Percentiles rank a stretch among this genome's conserved stretches.
phyloP scores from a whole-genome alignment of 2,888 invertebrate genomes.

The Bellardia pandia region DNA sequence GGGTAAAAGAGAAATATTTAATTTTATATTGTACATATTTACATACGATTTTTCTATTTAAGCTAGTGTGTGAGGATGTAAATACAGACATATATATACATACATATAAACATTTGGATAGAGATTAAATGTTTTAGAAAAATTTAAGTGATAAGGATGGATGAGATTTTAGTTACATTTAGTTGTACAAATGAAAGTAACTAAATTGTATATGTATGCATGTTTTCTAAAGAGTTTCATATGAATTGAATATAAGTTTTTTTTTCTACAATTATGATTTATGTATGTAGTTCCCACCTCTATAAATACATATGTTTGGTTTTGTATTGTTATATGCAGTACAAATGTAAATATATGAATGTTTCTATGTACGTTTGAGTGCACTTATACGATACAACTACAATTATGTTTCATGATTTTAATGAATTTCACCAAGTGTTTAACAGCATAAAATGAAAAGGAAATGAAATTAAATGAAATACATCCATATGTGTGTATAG shows the following conservation, averaged over 20 bases:
- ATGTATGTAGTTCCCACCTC: slow-evolving; percentile 19
- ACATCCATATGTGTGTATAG: background rate
- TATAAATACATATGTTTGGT: slow-evolving; percentile 5
- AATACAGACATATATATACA: background rate
- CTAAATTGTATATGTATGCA: background rate
- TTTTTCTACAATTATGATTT: slow-evolving; percentile 23
- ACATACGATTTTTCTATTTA: background rate
- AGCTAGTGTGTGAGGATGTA: background rate
- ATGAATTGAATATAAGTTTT: slow-evolving; percentile 22
- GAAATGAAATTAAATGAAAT: slow-evolving; percentile 16
- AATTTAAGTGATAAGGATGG: slow-evolving; percentile 30
- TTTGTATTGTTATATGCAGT: slow-evolving; percentile 25
- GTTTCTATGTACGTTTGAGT: slow-evolving; percentile 24
- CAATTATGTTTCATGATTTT: slow-evolving; percentile 64
- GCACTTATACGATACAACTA: slow-evolving; percentile 35
- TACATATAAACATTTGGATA: background rate
- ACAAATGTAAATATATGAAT: slow-evolving; percentile 2
- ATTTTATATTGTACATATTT: slow-evolving; percentile 1
- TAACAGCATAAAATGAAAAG: slow-evolving; percentile 44
- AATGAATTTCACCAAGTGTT: slow-evolving; percentile 66
- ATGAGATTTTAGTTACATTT: slow-evolving; percentile 31
- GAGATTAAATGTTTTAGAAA: slow-evolving; percentile 7
- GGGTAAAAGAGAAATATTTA: slow-evolving; percentile 18
- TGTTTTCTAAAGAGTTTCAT: slow-evolving; percentile 23
- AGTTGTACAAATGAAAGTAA: background rate